Evolutionary conservation across 1,140 invertebrate genomes (phyloP), one percentile per base, ranked within the genome.

Genomic region (Drosophila subpulchrella): DNA sequence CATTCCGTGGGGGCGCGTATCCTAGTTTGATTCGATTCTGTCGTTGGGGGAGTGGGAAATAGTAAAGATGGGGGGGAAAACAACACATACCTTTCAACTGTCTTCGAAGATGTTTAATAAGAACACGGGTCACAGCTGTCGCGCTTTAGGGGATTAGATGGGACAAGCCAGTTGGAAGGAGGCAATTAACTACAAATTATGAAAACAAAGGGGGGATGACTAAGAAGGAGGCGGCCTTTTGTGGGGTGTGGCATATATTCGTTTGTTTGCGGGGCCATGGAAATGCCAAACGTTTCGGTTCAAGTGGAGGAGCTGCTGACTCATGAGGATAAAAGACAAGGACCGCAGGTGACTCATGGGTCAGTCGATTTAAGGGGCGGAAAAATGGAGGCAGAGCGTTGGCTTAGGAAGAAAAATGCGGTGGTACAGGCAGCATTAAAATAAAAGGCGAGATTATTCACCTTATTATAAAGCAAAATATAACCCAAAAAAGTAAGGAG

Each of bases 141-240:
- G 36, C 15, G 34, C 41, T 48, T 55, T 38, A 20, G 56, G 60
- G 75, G 81, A 77, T 68, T 80, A 75, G 36, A 38, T 34, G 20
- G 12, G 36, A 20, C 38, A 7, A 4, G 46, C 6, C 6, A 32
- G 27, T 17, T 32, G 68, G 41, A 39, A 15, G 57, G 54, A 58
- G 58, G 62, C 81, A 85, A 85, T 85, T 85, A 85, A 75, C 58
- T 71, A 75, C 57, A 75, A 85, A 85, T 85, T 86, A 81, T 85
- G 81, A 67, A 78, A 74, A 63, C 54, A 61, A 67, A 68, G 60
- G 62, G 62, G 20, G 68, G 57, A 51, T 55, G 59, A 66, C 63
- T 48, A 66, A 62, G 32, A 5, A 62, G 63, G 47, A 44, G 20
- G n/a, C 10, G 60, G 53, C 11, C 53, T 6, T 39, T 20, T 47